Conservation (phyloP, 2,113 vertebrate genomes). For the Paracanthobrama guichenoti region DNA sequence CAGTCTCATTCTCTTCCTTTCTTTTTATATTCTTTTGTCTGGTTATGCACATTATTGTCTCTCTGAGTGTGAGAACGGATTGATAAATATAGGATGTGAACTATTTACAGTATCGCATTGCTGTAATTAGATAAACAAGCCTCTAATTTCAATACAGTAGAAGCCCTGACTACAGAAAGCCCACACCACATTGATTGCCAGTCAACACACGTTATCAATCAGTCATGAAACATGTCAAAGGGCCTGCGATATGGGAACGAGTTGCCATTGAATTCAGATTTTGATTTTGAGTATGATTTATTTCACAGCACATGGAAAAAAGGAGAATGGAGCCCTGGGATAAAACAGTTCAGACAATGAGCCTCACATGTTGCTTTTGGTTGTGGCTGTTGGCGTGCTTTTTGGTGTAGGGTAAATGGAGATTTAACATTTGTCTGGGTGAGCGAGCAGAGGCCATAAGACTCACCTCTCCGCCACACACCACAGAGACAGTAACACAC, state of each 20-base stretch:
- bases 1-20: not conserved
- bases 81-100: not conserved
- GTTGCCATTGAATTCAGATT: not conserved
- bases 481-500: constrained; percentile 30
- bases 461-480: constrained; percentile 30
- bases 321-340: not conserved
- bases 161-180: not conserved
- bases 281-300: not conserved
- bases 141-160: constrained; percentile 31
- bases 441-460: constrained; percentile 29
- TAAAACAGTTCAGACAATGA: not conserved
- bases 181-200: not conserved
- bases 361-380: constrained; percentile 15
- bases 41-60: not conserved
- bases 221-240: not conserved
- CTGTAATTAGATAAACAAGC: constrained; percentile 36
- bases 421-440: constrained; percentile 30
- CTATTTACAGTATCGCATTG: constrained; percentile 4
- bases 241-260: not conserved
- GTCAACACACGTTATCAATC: not conserved
- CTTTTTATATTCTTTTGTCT: not conserved
- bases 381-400: not conserved
- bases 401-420: not conserved
- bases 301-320: not conserved
- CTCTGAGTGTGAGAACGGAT: constrained; percentile 26